These are phyloP conservation scores for Kradibia gibbosae DNA, from an alignment of 1,140 invertebrate species.

Conservation along the genomic window DNA sequence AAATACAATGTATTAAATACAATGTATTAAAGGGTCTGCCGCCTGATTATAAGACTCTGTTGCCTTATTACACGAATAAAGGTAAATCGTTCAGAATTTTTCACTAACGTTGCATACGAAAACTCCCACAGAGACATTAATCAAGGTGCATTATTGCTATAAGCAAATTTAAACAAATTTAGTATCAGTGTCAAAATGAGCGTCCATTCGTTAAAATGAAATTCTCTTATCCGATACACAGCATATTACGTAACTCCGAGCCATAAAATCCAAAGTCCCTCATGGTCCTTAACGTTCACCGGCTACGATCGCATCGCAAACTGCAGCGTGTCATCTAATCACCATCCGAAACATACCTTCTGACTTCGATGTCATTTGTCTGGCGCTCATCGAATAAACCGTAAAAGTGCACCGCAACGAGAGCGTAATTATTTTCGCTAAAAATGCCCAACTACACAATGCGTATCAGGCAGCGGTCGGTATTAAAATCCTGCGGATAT, in stretches of 20 bases:
- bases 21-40: neutral
- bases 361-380: neutral
- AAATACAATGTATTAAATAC: neutral
- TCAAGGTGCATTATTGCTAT: too few species aligned
- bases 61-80: neutral
- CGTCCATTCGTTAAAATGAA: too few species aligned
- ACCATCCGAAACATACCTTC: too few species aligned
- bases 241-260: neutral
- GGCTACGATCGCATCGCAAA: neutral
- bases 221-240: too few species aligned
- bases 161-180: too few species aligned
- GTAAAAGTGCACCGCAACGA: neutral
- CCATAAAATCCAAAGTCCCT: neutral
- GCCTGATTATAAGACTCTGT: neutral
- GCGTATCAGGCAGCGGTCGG: too few species aligned
- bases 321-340: neutral
- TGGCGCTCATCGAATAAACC: neutral
- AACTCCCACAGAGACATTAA: too few species aligned
- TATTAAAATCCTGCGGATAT: conserved; percentile 31
- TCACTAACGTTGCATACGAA: neutral
- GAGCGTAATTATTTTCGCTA: neutral
- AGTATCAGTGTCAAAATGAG: too few species aligned
- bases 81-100: neutral
- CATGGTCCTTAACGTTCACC: neutral
- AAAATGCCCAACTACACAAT: conserved; percentile 2